Evolutionary conservation across 2,113 vertebrate species (phyloP).

Genomic region (Anoura caudifer): DNA sequence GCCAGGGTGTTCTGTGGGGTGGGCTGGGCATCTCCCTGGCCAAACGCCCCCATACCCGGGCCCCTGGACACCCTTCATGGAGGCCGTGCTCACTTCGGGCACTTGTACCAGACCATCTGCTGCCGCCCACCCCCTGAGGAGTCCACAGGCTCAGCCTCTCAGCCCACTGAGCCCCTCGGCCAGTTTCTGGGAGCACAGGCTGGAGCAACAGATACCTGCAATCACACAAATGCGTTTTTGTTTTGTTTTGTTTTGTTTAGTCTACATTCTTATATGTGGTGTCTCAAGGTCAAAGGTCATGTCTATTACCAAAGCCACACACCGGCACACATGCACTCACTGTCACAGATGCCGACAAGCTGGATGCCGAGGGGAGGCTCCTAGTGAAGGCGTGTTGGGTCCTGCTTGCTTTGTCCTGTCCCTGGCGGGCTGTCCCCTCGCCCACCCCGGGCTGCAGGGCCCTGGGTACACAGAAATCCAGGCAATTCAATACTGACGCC

Average conservation of each 20-base stretch:
- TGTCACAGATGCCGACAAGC: background rate
- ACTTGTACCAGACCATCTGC: too few species aligned
- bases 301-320: background rate
- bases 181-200: background rate
- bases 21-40: background rate
- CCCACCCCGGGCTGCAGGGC: rapidly evolving
- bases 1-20: background rate
- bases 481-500: conserved; percentile 6
- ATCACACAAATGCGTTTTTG: background rate
- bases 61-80: background rate
- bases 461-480: background rate
- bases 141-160: background rate
- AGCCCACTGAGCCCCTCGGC: background rate
- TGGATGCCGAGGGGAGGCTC: background rate
- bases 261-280: background rate
- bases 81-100: background rate
- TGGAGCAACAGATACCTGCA: background rate
- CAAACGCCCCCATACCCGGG: background rate
- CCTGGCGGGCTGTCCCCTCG: rapidly evolving
- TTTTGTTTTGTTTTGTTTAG: too few species aligned
- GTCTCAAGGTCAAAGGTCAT: background rate
- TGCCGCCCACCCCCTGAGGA: background rate
- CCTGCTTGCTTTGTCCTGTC: background rate
- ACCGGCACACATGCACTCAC: rapidly evolving
- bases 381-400: too few species aligned